A percentile compares a stretch with the other conserved stretches of the same genome.
phyloP scores from a whole-genome alignment of 2,113 vertebrate genomes.

The Cryptomyrus ogoouensis region DNA sequence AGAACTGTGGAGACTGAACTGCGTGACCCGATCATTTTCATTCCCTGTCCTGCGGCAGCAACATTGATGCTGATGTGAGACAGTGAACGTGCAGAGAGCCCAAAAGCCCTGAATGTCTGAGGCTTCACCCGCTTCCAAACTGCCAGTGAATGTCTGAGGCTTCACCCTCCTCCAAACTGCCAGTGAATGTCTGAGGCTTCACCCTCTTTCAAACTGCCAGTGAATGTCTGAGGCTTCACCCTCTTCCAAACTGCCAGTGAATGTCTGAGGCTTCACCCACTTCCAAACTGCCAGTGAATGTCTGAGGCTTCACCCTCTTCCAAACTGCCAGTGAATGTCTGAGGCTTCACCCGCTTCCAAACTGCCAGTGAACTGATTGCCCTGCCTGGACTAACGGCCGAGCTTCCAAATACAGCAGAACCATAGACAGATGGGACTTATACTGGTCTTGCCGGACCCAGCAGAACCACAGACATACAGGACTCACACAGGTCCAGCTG shows the following conservation, averaged over 20 bases:
- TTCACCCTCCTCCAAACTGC: no score
- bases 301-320: neutral
- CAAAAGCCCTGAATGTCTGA: neutral
- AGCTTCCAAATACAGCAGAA: neutral
- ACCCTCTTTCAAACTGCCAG: neutral
- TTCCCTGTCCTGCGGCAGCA: neutral
- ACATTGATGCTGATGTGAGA: neutral
- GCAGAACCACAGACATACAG: neutral
- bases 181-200: neutral
- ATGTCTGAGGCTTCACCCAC: neutral
- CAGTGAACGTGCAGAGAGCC: neutral
- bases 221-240: neutral
- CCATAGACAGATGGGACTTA: no score
- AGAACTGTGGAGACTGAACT: neutral
- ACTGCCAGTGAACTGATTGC: neutral
- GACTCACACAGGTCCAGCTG: slow-evolving; percentile 63
- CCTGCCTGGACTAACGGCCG: neutral
- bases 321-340: neutral
- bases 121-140: neutral
- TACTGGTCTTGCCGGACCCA: neutral
- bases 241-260: neutral
- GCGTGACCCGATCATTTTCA: neutral
- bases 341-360: neutral
- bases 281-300: neutral
- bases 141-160: no score